These are phyloP conservation scores for Acutogordius australiensis DNA, from an alignment of 2,888 invertebrate species.

Conservation along the genomic window DNA sequence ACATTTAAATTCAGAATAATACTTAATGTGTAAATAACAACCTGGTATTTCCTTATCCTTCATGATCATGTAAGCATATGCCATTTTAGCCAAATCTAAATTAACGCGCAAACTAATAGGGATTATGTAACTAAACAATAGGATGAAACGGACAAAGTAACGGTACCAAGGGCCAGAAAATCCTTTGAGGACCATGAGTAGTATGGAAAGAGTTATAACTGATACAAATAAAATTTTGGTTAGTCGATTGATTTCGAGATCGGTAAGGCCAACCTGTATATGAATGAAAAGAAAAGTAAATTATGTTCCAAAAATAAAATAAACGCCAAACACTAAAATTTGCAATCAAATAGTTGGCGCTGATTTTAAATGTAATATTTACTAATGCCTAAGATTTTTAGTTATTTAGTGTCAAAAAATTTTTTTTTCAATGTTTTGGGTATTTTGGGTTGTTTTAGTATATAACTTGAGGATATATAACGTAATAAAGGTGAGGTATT, in stretches of 20 bases:
- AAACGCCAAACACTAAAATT: too few relatives aligned
- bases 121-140: conserved; percentile 92
- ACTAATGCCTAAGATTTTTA: too few relatives aligned
- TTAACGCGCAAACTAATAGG: conserved; percentile 92
- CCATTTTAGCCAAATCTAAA: conserved; percentile 88
- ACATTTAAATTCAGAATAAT: not conserved
- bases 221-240: conserved; percentile 76
- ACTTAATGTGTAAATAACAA: not conserved
- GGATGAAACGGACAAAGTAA: conserved; percentile 76
- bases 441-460: too few relatives aligned
- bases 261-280: conserved; percentile 48
- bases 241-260: conserved; percentile 75
- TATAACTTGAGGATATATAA: too few relatives aligned
- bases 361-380: too few relatives aligned
- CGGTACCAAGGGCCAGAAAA: conserved; percentile 81
- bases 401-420: too few relatives aligned
- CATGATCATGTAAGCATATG: conserved; percentile 84
- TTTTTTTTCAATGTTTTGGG: too few relatives aligned
- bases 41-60: conserved; percentile 66
- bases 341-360: too few relatives aligned
- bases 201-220: conserved; percentile 55
- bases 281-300: too few relatives aligned
- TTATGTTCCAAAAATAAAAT: too few relatives aligned
- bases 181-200: conserved; percentile 84
- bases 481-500: too few relatives aligned